Base-by-base conservation (phyloP, 2,113 vertebrate species). In the Gracilinanus agilis region DNA sequence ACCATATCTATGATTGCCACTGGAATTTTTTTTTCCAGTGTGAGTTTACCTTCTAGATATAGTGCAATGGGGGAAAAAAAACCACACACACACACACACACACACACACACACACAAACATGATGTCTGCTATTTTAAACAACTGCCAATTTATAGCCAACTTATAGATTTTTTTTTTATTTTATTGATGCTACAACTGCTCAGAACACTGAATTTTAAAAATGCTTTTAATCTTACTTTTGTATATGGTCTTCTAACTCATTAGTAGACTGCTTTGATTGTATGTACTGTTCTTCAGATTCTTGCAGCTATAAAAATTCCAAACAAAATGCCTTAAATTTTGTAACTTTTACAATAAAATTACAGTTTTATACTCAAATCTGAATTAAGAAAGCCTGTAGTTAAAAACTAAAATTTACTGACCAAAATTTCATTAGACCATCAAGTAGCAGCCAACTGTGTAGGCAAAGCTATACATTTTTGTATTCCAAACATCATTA, bases 181-280 rank as follows among this genome's bases (percentile, higher is more conserved):
- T 49, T 49, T 24, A 55, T 11, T 4, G 94, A 49, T 23, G 7
- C 55, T 75, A 90, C 88, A 89, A 92, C 95, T 91, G 91, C 0
- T 0, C n/a, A 91, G 91, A 93, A 29, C 0, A 44, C 1, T 2
- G 94, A 9, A 0, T 53, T 92, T 93, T 23, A 67, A 55, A 2
- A 40, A 0, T 44, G 3, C 34, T n/a, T 53, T 97, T 91, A 96
- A 91, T 93, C 92, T 58, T 98, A 99, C 99, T 98, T 98, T 95
- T 99, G 99, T 92, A 99, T 88, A 0, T 98, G 98, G 55, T 99
- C 99, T 97, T 99, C 99, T 90, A 99, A 98, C 49, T 97, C 97
- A 91, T 96, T 98, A 54, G 98, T 97, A 34, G 94, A 97, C 44
- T 53, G 97, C 92, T 99, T 98, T 0, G 99, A 98, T n/a, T 99